Evolutionary conservation across 2,113 vertebrate species (phyloP).

Genomic region (Tetraodon nigroviridis): DNA sequence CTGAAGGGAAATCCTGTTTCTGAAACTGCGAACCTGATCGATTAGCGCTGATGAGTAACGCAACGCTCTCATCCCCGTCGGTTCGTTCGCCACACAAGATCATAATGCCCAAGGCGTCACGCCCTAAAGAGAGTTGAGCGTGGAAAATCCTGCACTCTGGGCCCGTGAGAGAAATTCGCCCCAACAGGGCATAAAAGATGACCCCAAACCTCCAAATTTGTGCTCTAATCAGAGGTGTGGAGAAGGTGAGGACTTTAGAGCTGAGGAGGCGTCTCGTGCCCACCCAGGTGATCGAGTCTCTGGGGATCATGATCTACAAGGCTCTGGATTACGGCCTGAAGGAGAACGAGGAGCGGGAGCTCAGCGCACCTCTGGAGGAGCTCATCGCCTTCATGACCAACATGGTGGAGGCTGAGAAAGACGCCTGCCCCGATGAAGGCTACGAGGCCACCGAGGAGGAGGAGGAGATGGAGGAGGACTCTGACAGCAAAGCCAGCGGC

Average conservation of each 20-base stretch:
- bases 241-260: not conserved
- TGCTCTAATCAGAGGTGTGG: not conserved
- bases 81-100: too few relatives aligned
- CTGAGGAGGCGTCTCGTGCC: not conserved
- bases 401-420: conserved; percentile 75
- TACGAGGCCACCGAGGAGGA: conserved; percentile 93
- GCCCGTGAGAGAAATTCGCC: too few relatives aligned
- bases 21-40: too few relatives aligned
- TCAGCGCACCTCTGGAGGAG: conserved; percentile 91
- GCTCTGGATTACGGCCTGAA: conserved; percentile 96
- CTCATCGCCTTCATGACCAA: conserved; percentile 97
- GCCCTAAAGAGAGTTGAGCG: too few relatives aligned
- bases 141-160: too few relatives aligned
- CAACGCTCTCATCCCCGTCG: too few relatives aligned
- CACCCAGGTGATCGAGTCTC: conserved; percentile 86
- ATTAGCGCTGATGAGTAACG: too few relatives aligned
- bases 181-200: too few relatives aligned
- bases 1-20: too few relatives aligned
- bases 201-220: too few relatives aligned
- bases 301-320: conserved; percentile 98
- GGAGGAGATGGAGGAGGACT: conserved; percentile 73
- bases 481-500: conserved; percentile 63
- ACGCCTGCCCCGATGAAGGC: conserved; percentile 85
- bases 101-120: too few relatives aligned
- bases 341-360: conserved; percentile 92